Evolutionary conservation across 2,888 invertebrate genomes (phyloP).

Genomic region (Drosophila koepferae): DNA sequence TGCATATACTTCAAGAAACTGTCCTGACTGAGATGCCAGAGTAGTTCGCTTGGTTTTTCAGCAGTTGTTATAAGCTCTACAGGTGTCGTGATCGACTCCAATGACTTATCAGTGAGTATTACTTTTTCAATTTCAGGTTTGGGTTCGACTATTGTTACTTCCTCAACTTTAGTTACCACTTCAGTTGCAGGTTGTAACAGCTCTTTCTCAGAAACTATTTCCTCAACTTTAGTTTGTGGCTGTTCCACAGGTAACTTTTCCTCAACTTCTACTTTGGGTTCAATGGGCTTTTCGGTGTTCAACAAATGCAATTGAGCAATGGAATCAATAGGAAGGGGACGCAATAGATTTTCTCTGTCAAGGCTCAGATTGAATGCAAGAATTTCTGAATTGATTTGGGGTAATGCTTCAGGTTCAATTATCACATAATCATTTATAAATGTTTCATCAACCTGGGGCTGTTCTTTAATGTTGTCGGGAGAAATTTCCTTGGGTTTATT

Average conservation of each 20-base stretch:
- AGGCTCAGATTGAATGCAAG: constrained; percentile 66
- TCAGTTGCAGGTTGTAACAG: constrained; percentile 11
- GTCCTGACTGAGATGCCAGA: constrained; percentile 71
- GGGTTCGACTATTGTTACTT: constrained; percentile 2
- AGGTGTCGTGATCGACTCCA: constrained; percentile 9
- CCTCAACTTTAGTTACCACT: constrained; percentile 8
- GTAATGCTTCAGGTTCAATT: constrained; percentile 70
- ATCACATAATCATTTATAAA: constrained; percentile 73
- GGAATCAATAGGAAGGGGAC: constrained; percentile 86
- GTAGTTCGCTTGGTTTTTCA: constrained; percentile 44
- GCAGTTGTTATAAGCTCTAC: constrained; percentile 11
- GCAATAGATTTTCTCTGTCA: constrained; percentile 54
- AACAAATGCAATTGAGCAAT: constrained; percentile 86
- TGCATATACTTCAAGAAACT: constrained; percentile 54
- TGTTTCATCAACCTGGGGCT: constrained; percentile 28
- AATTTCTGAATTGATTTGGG: constrained; percentile 67
- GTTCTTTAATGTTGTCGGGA: constrained; percentile 13
- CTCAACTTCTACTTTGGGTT: constrained; percentile 14
- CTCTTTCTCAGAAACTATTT: constrained; percentile 12
- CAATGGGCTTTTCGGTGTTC: constrained; percentile 12
- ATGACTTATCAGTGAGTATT: constrained; percentile 14
- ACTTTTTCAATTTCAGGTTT: constrained; percentile 15
- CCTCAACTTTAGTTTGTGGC: constrained; percentile 16
- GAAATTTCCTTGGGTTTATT: constrained; percentile 6
- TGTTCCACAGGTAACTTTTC: constrained; percentile 9